Base-by-base conservation (phyloP, 2,888 invertebrate genomes). In the Scaptomyza flava region DNA sequence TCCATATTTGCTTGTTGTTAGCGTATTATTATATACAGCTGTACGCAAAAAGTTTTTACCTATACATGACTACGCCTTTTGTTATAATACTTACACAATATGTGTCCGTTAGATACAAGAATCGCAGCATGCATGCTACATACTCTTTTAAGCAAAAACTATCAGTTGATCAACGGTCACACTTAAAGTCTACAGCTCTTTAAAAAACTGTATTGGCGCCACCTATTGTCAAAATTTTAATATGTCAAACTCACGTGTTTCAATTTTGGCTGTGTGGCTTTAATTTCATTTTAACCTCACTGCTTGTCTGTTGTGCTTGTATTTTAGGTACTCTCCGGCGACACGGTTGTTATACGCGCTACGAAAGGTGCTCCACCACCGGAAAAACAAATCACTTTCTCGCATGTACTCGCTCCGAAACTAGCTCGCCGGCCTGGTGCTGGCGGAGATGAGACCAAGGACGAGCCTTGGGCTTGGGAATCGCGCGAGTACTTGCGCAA, bases 381-480 rank as follows among this genome's bases (percentile, higher is more conserved):
- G 69, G 99, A 99, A 93, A 96, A 96, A 92, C 96, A 96, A 77
- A 94, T 99, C 56, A 96, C 96, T 73, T 95, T 99, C 79, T 97
- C 98, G 34, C 97, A 97, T 91, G 95, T 99, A 79, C 95, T 95
- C 72, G 99, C 99, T 58, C 99, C 99, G 17, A 97, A 98, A 93
- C 93, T 99, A 68, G 97, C 96, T 6, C 93, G 96, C 76, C 93
- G 97, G 83, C 95, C 95, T 52, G 94, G 94, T 54, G 78, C 92
- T 72, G 91, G 91, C 69, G 93, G 94, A 43, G 94, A 94, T 46
- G 96, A 96, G 87, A 94, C 94, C 11, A 96, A 95, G 91, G 98
- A 98, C 91, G 97, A 99, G 92, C 97, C 99, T 1, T 99, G 94
- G 93, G 99, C 98, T 0, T 99, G 99, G 98, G 99, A 99, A 90